Evolutionary conservation across 2,888 invertebrate genomes (phyloP).

Genomic region (Drosophila austrosaltans): DNA sequence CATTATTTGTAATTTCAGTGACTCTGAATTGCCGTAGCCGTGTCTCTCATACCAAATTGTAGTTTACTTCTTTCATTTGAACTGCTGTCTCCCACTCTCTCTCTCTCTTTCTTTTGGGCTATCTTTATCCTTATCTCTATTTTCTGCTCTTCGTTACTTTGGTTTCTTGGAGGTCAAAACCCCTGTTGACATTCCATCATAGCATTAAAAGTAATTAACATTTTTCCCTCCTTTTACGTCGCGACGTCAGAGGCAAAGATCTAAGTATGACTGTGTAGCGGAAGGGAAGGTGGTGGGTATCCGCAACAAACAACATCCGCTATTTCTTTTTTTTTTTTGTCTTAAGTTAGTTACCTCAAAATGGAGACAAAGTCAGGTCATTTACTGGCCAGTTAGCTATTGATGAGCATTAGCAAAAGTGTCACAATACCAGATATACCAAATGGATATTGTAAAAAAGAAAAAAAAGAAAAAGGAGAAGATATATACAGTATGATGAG

Average conservation of each 20-base stretch:
- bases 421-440: neutral
- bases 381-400: constrained; percentile 10
- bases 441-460: neutral
- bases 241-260: neutral
- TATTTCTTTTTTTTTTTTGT: neutral
- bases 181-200: constrained; percentile 62
- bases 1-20: constrained; percentile 20
- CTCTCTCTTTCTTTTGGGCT: neutral
- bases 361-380: neutral
- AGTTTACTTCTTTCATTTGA: neutral
- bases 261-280: neutral
- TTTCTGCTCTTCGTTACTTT: neutral
- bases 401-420: constrained; percentile 9
- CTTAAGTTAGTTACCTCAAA: neutral
- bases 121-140: neutral
- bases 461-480: neutral
- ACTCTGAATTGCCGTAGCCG: neutral
- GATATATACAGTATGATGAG: neutral
- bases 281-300: neutral
- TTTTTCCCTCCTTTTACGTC: constrained; percentile 39
- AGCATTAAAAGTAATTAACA: constrained; percentile 71
- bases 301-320: neutral
- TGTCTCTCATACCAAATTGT: constrained; percentile 7
- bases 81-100: constrained; percentile 1
- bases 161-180: constrained; percentile 35